phyloP scores from a whole-genome alignment of 2,797 vertebrate species.

The Philypnodon macrostomus region DNA sequence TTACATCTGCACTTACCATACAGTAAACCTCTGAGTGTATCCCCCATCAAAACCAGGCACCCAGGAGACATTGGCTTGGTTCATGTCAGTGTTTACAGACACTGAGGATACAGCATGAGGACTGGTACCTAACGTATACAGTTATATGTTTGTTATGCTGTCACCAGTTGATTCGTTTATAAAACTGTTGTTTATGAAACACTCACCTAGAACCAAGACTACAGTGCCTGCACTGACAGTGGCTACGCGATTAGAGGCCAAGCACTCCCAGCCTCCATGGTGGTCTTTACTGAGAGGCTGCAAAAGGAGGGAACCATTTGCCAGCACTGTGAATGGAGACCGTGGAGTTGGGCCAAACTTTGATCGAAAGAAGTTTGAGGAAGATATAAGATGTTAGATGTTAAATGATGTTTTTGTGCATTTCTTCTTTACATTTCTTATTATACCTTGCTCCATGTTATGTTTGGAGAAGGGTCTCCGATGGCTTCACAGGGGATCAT shows the following conservation, averaged over 20 bases:
- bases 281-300: conserved; percentile 87
- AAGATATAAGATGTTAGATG: conserved; percentile 12
- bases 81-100: conserved; percentile 77
- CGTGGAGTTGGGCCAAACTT: conserved; percentile 80
- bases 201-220: conserved; percentile 87
- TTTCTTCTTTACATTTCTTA: conserved; percentile 14
- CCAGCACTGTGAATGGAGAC: conserved; percentile 71
- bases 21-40: conserved; percentile 90
- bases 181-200: neutral
- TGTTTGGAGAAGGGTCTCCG: conserved; percentile 84
- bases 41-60: conserved; percentile 93
- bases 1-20: conserved; percentile 94
- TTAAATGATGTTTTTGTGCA: too few species aligned
- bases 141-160: neutral
- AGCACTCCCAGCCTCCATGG: conserved; percentile 89
- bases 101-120: conserved; percentile 85
- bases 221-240: conserved; percentile 79
- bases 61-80: conserved; percentile 90
- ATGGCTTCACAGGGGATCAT: conserved; percentile 83
- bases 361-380: too few species aligned
- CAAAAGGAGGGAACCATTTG: conserved; percentile 86
- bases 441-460: conserved; percentile 89
- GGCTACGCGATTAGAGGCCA: conserved; percentile 85
- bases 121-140: conserved; percentile 83
- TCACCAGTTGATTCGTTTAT: neutral